These are phyloP conservation scores for Patiria pectinifera DNA, from an alignment of 53 echinoderm and acorn worm species.

Conservation along the genomic window DNA sequence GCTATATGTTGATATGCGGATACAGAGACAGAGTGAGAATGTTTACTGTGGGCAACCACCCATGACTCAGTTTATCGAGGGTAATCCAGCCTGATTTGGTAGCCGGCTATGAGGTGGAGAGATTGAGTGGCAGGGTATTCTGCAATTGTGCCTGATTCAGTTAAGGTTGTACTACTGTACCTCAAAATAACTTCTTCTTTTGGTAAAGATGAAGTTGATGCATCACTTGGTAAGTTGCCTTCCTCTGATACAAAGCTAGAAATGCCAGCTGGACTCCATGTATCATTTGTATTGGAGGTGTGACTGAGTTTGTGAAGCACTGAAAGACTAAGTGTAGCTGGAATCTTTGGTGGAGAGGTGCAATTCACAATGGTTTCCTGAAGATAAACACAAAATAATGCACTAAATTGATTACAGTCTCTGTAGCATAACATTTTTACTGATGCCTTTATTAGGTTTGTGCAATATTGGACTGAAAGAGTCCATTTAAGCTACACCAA, in stretches of 20 bases:
- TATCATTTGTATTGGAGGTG: neutral
- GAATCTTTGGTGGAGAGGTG: constrained; percentile 69
- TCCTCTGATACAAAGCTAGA: neutral
- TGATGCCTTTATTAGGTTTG: neutral
- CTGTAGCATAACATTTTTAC: neutral
- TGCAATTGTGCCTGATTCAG: no score
- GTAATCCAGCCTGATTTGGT: no score
- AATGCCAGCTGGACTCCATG: neutral
- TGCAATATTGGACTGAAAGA: no score
- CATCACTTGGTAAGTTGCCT: neutral
- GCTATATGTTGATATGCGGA: no score
- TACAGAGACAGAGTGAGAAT: no score
- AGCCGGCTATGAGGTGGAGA: no score
- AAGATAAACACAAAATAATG: neutral
- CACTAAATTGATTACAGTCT: neutral
- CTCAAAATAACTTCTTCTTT: neutral
- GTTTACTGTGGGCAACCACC: no score
- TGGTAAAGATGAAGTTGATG: neutral
- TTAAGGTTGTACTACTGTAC: neutral
- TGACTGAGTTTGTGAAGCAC: neutral
- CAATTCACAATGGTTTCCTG: constrained; percentile 63
- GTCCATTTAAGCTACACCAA: no score
- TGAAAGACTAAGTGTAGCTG: constrained; percentile 24
- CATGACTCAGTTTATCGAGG: no score
- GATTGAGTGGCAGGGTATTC: no score